Evolutionary conservation across 2,888 invertebrate genomes (phyloP).

Genomic region (Tolmerus cingulatus): DNA sequence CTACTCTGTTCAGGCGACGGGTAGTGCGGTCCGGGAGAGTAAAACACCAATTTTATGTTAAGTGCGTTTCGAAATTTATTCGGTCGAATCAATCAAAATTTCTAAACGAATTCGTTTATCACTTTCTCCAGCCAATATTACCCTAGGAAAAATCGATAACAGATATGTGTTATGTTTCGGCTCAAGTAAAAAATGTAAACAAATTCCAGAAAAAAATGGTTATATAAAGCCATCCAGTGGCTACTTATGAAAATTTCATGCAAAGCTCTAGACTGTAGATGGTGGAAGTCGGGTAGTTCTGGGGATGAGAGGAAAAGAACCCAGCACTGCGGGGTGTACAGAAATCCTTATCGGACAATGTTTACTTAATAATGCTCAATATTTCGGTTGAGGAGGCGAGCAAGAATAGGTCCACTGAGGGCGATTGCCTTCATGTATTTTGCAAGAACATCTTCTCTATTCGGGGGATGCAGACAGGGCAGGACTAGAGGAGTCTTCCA

Average conservation of each 20-base stretch:
- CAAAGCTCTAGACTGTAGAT: background rate
- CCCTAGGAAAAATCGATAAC: background rate
- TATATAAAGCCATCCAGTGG: background rate
- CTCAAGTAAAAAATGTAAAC: background rate
- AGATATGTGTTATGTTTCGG: background rate
- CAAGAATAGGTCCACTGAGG: background rate
- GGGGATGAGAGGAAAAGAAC: background rate
- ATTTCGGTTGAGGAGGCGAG: background rate
- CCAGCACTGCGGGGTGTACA: background rate
- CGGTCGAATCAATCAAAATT: background rate
- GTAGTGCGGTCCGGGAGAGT: background rate
- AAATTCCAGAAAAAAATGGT: background rate
- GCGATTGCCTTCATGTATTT: background rate
- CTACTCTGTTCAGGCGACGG: background rate
- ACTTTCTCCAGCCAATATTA: background rate
- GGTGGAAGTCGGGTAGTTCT: background rate
- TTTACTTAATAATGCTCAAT: background rate
- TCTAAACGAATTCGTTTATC: background rate
- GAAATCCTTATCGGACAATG: background rate
- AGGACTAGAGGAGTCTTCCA: background rate
- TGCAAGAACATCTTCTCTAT: background rate
- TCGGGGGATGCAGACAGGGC: background rate
- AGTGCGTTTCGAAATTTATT: background rate
- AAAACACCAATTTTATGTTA: background rate
- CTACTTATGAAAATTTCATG: conserved; percentile 1